These are phyloP conservation scores for Ericerus pela DNA, from an alignment of 1,140 invertebrate species.

Conservation along the genomic window DNA sequence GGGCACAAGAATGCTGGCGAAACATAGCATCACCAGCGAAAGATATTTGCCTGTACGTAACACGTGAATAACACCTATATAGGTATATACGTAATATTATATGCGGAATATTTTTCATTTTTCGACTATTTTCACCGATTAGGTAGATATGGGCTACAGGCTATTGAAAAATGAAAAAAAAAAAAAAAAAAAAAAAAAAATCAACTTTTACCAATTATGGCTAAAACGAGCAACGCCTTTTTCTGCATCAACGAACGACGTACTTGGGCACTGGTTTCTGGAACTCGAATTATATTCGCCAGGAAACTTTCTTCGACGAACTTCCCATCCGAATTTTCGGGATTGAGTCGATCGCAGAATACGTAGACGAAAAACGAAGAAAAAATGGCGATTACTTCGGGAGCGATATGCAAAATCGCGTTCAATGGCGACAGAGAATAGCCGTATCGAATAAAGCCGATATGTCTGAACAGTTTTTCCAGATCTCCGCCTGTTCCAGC, in stretches of 20 bases:
- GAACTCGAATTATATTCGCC: slow-evolving; percentile 19
- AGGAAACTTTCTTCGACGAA: slow-evolving; percentile 15
- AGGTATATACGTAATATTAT: not conserved
- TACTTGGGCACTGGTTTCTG: slow-evolving; percentile 20
- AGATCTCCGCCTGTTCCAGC: slow-evolving; percentile 36
- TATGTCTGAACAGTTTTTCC: slow-evolving; percentile 48
- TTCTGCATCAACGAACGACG: not conserved
- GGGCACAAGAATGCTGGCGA: slow-evolving; percentile 58
- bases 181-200: slow-evolving; percentile 24
- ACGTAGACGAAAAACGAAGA: slow-evolving; percentile 35
- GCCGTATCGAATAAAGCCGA: slow-evolving; percentile 52
- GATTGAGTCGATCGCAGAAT: slow-evolving; percentile 32
- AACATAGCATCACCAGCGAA: slow-evolving; percentile 52
- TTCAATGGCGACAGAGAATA: slow-evolving; percentile 35
- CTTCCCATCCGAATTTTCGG: slow-evolving; percentile 30
- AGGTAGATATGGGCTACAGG: not conserved
- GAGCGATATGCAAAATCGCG: slow-evolving; percentile 39
- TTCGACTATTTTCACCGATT: not conserved
- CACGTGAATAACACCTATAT: slow-evolving; percentile 24
- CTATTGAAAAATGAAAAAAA: slow-evolving; percentile 22
- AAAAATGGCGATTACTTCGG: slow-evolving; percentile 44
- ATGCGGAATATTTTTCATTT: not conserved
- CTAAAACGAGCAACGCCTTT: not conserved
- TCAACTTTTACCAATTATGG: not conserved
- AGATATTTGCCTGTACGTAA: slow-evolving; percentile 44